These are phyloP conservation scores for Scaptomyza flava DNA, from an alignment of 2,888 invertebrate genomes.

Conservation along the genomic window DNA sequence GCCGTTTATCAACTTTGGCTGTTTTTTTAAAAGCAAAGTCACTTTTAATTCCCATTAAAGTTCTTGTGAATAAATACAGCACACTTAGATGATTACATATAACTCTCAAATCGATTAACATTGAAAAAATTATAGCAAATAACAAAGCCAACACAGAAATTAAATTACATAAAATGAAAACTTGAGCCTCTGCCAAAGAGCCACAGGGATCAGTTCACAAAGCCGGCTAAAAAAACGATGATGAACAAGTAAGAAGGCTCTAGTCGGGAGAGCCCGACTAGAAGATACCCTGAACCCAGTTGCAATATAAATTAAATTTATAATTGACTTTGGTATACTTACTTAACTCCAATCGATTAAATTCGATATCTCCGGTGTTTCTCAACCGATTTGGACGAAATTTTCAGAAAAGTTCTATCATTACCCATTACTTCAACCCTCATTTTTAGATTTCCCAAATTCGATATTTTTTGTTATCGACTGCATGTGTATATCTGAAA, in stretches of 20 bases:
- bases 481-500: no score
- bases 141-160: slow-evolving; percentile 12
- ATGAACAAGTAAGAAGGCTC: background rate
- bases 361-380: no score
- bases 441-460: no score
- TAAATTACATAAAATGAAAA: slow-evolving; percentile 51
- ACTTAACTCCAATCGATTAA: no score
- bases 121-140: background rate
- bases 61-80: background rate
- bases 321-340: no score
- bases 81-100: background rate
- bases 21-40: background rate
- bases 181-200: slow-evolving; percentile 54
- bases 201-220: slow-evolving; percentile 40
- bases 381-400: no score
- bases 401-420: no score
- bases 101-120: slow-evolving; percentile 15
- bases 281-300: no score
- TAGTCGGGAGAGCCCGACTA: no score
- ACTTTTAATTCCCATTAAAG: background rate
- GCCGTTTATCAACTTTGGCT: background rate
- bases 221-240: slow-evolving; percentile 15
- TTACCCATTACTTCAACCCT: no score
- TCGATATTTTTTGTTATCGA: no score
- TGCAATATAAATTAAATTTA: no score